Conservation (phyloP, 2,797 vertebrate species). For the Knipowitschia caucasica region DNA sequence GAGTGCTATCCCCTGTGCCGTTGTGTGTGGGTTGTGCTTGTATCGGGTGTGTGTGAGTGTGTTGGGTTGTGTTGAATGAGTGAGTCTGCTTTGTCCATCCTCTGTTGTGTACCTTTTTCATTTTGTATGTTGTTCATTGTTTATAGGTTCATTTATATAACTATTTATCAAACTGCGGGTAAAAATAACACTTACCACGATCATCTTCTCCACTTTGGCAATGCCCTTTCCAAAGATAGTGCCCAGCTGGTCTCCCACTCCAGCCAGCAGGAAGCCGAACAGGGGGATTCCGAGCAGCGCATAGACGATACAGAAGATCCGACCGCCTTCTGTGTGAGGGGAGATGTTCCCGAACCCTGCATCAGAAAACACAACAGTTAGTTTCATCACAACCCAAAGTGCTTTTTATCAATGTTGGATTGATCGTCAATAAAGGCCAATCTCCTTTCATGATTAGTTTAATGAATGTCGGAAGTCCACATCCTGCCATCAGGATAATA, state of each 20-base stretch:
- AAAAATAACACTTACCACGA: slow-evolving; percentile 80
- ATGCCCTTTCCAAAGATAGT: slow-evolving; percentile 98
- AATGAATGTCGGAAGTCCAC: slow-evolving; percentile 19
- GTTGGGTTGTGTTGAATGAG: too few species aligned
- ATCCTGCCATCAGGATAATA: not conserved
- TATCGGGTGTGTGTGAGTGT: too few species aligned
- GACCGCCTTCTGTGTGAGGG: slow-evolving; percentile 92
- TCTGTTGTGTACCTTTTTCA: too few species aligned
- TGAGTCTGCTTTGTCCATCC: too few species aligned
- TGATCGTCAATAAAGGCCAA: slow-evolving; percentile 38
- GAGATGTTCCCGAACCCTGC: slow-evolving; percentile 97
- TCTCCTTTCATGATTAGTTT: slow-evolving; percentile 33
- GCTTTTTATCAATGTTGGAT: too few species aligned
- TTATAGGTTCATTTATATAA: too few species aligned
- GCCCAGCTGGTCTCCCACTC: slow-evolving; percentile 95
- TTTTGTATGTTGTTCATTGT: too few species aligned
- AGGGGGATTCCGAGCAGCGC: slow-evolving; percentile 96
- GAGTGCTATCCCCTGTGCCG: too few species aligned
- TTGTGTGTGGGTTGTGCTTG: too few species aligned
- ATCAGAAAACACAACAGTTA: slow-evolving; percentile 3
- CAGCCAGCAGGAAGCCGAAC: slow-evolving; percentile 95
- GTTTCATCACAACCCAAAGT: too few species aligned
- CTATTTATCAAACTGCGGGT: not conserved
- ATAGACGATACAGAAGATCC: slow-evolving; percentile 97
- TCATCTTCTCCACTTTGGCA: slow-evolving; percentile 94